phyloP scores from a whole-genome alignment of 2,797 vertebrate genomes.

The Apogon talboti region DNA sequence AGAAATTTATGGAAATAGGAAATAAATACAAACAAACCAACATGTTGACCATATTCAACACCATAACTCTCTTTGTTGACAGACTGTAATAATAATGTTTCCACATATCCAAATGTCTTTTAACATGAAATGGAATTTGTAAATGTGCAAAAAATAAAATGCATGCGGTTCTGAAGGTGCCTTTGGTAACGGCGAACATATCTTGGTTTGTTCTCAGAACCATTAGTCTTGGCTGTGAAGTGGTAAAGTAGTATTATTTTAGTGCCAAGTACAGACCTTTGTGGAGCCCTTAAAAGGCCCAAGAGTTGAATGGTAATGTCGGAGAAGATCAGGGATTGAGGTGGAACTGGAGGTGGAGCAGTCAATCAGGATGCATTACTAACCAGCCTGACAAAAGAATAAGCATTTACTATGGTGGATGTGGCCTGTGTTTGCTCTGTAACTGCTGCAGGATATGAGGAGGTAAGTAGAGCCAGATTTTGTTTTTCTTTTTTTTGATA shows the following conservation, averaged over 20 bases:
- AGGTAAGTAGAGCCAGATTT: conserved; percentile 11
- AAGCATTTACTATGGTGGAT: conserved; percentile 58
- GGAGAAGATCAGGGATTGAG: conserved; percentile 16
- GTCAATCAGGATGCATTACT: conserved; percentile 78
- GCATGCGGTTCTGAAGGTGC: conserved; percentile 2
- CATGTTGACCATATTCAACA: conserved; percentile 68
- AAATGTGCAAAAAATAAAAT: conserved; percentile 37
- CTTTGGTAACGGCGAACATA: background rate
- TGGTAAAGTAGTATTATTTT: no score
- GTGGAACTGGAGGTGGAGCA: conserved; percentile 40
- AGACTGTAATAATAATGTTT: conserved; percentile 77
- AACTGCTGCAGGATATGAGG: conserved; percentile 40
- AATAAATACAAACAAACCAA: conserved; percentile 73
- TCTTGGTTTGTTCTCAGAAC: conserved; percentile 8
- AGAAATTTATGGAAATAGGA: conserved; percentile 77
- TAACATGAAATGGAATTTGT: conserved; percentile 59
- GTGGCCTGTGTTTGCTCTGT: conserved; percentile 45
- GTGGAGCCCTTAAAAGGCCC: conserved; percentile 20
- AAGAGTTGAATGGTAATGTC: background rate
- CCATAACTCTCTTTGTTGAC: conserved; percentile 71
- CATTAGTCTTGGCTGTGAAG: conserved; percentile 2
- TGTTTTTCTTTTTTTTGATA: conserved; percentile 36
- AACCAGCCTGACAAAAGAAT: conserved; percentile 66
- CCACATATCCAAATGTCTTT: conserved; percentile 55
- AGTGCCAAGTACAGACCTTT: background rate